Evolutionary conservation across 23 tunicate genomes (phyloP).

Genomic region (Phallusia fumigata): DNA sequence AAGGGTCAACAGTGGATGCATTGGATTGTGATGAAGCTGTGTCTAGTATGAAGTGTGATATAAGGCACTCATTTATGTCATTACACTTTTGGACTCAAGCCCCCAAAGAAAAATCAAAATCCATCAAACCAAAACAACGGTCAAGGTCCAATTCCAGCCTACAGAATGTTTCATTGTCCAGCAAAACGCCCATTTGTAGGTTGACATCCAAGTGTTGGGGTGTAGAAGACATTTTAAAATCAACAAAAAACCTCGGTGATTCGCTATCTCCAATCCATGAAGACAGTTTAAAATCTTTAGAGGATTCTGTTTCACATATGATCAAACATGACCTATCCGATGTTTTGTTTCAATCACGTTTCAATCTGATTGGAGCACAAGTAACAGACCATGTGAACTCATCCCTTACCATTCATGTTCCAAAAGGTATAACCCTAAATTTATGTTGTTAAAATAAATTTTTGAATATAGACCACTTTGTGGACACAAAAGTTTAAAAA

Average conservation of each 20-base stretch:
- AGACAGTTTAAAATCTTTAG: not conserved
- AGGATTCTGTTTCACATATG: not conserved
- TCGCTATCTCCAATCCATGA: not conserved
- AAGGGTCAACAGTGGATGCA: not conserved
- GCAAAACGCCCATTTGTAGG: not conserved
- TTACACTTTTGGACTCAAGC: not conserved
- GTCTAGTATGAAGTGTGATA: not conserved
- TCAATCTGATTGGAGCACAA: not conserved
- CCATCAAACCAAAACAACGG: not conserved
- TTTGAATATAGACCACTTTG: too few relatives aligned
- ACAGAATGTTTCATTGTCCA: not conserved
- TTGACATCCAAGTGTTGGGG: not conserved
- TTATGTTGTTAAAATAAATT: too few relatives aligned
- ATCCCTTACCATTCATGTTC: not conserved
- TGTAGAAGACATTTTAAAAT: not conserved
- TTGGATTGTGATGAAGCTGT: not conserved
- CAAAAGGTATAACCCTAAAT: not conserved
- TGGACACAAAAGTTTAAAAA: too few relatives aligned
- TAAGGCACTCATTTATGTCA: not conserved
- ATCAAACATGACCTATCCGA: not conserved
- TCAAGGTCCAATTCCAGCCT: not conserved
- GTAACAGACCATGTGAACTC: not conserved
- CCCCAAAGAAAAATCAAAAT: not conserved
- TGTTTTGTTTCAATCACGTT: not conserved
- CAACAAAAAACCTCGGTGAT: not conserved